Evolutionary conservation across 2,888 invertebrate genomes (phyloP), one percentile per base, ranked within the genome.

Genomic region (Himalopsyche anomala): DNA sequence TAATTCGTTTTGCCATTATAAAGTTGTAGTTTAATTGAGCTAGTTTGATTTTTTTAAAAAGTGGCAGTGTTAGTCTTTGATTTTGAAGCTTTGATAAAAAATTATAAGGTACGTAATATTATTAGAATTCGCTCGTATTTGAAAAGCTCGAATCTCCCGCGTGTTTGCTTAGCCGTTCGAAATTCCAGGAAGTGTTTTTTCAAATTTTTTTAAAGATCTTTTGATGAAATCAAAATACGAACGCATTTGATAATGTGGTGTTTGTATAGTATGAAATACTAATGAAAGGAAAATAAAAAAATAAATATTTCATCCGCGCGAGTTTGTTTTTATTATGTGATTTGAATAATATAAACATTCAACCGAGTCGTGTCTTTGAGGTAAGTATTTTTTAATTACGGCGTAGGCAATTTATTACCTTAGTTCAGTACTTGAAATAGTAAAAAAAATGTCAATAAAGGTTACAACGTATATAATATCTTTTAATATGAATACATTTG

Each of bases 201-300:
- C n/a, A 80, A 79, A 80, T 80, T 19, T 40, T 42, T 42, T 80
- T 40, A 80, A 80, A 80, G 40, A 80, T 80, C 38, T 80, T 80
- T 42, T 80, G 80, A 80, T 80, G 80, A 12, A 80, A 80, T 80
- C 80, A 80, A 38, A 80, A 80, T 80, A 80, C 38, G 62, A 62
- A 62, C 62, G 28, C 62, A 11, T n/a, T 62, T 62, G 15, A 62
- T 62, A 62, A 62, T 62, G 28, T 62, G 62, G 62, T 62, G 28
- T 62, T 62, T 62, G 62, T 28, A 19, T 28, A 62, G 28, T 62
- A 62, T 62, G 28, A 62, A 28, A 62, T 62, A 62, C 62, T 62
- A 62, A 62, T 62, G 62, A 62, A 62, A 62, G 62, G 62, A 62
- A 62, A 62, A 62, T 62, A 62, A 62, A 62, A n/a, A 62, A 62